A percentile compares a stretch with the other conserved stretches of the same genome.
phyloP scores from a whole-genome alignment of 2,888 invertebrate species.

The Linyphia triangularis region DNA sequence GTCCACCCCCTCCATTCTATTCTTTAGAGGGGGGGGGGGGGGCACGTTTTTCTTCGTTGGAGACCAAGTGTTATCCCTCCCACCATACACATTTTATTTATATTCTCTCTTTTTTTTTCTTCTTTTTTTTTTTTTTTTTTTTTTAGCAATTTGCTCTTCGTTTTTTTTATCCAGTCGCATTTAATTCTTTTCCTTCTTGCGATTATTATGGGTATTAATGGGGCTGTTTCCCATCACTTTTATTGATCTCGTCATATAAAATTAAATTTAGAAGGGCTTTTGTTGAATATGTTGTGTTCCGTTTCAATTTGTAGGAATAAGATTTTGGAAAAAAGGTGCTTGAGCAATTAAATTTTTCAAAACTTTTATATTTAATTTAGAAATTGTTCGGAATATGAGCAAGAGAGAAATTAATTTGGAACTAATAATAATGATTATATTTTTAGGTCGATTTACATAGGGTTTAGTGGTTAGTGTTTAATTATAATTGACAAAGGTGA shows the following conservation, averaged over 20 bases:
- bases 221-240: slow-evolving; percentile 10
- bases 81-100: slow-evolving; percentile 10
- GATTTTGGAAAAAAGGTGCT: no score
- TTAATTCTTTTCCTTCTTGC: neutral
- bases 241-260: slow-evolving; percentile 3
- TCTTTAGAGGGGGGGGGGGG: slow-evolving; percentile 11
- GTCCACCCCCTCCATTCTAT: slow-evolving; percentile 15
- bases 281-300: neutral
- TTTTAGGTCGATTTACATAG: no score
- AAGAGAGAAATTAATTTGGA: neutral
- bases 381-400: neutral
- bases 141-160: neutral
- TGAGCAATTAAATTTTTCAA: no score
- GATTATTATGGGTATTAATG: slow-evolving; percentile 26
- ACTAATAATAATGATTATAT: neutral
- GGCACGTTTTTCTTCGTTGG: slow-evolving; percentile 12
- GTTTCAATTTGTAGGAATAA: no score
- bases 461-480: no score
- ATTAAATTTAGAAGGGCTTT: neutral
- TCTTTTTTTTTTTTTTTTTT: no score
- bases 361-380: no score
- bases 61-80: slow-evolving; percentile 36
- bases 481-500: no score
- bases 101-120: slow-evolving; percentile 22
- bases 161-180: neutral